Evolutionary conservation across 2,888 invertebrate genomes (phyloP), one percentile per base, ranked within the genome.

Genomic region (Nemoura dubitans): DNA sequence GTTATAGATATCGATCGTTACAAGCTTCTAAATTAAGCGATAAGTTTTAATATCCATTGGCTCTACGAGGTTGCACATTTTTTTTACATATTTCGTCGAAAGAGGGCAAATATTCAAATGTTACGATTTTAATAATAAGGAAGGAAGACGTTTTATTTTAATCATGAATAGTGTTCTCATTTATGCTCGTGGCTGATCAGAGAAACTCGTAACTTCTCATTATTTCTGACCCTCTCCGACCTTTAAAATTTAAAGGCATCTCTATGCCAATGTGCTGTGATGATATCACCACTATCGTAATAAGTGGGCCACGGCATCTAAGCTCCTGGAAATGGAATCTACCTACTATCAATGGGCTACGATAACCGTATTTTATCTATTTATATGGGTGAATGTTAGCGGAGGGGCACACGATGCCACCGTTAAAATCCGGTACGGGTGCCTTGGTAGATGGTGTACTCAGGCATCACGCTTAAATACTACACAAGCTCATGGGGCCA

Each of bases 161-260:
- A 81, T 81, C 81, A 81, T 81, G 81, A 81, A 30, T 81, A 81
- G 28, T 30, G n/a, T 29, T 10, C 28, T 29, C 28, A 81, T 81
- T 81, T 81, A 5, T 29, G 28, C 30, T 81, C 30, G n/a, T 81
- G 29, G n/a, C 81, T 5, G 14, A 28, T 29, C 14, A n/a, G 30
- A 21, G 29, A 81, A 59, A 7, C 81, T 81, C 81, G 81, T 81
- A 29, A 81, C 29, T 81, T n/a, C 81, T 81, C 30, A 81, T 81
- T 81, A 81, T 81, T 78, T 78, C 78, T 78, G 26, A 28, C 78
- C 78, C 28, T 29, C 29, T 30, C 30, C 7, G 16, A 30, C 81
- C 59, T 59, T 59, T 59, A 59, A 59, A 59, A 59, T 59, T 10
- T 59, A 59, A 59, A 59, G 3, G 59, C 59, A 21, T 59, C 59